A percentile compares a stretch with the other conserved stretches of the same genome.
These are phyloP conservation scores for Hirtodrosophila duncani DNA, from an alignment of 2,888 invertebrate species.

Conservation along the genomic window DNA sequence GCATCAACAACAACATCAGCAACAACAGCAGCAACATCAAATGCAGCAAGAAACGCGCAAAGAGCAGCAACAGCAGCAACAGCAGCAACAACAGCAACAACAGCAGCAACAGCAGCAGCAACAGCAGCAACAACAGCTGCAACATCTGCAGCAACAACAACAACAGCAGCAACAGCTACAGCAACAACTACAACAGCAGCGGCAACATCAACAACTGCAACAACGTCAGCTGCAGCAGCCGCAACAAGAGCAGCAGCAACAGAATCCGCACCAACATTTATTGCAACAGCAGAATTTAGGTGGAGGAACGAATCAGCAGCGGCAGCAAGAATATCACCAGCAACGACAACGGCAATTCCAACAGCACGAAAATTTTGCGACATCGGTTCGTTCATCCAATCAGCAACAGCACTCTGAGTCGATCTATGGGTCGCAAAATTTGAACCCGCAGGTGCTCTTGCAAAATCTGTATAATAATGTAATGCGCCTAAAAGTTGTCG, in stretches of 20 bases:
- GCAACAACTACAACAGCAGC: background rate
- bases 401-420: background rate
- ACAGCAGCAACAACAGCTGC: conserved; percentile 3
- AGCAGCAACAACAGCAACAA: conserved; percentile 10
- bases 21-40: no score
- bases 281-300: no score
- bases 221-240: background rate
- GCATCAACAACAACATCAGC: background rate
- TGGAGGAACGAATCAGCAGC: conserved; percentile 9
- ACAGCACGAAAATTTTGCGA: no score
- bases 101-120: conserved; percentile 10
- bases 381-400: no score
- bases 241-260: background rate
- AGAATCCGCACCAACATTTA: background rate
- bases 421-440: no score
- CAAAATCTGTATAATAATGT: no score
- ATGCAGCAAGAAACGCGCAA: background rate
- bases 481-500: no score
- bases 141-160: conserved; percentile 1
- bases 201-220: background rate
- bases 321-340: background rate
- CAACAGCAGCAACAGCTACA: background rate
- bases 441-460: no score
- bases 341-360: background rate
- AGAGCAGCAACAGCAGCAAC: background rate